These are phyloP conservation scores for Telenomus remus DNA, from an alignment of 1,140 invertebrate species.

Conservation along the genomic window DNA sequence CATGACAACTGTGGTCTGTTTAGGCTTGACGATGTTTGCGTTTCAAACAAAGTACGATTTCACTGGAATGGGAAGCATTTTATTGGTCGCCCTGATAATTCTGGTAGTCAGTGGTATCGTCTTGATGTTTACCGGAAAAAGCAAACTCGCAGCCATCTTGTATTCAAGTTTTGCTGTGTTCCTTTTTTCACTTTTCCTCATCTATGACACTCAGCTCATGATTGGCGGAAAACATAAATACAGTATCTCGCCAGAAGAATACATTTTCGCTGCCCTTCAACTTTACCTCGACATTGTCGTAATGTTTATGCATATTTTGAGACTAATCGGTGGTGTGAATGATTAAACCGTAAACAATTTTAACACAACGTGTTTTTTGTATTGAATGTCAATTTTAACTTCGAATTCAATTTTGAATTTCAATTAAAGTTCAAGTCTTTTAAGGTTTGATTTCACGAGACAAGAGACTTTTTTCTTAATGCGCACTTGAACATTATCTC, in stretches of 20 bases:
- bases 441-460: no score
- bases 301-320: conserved; percentile 91
- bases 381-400: no score
- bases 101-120: conserved; percentile 87
- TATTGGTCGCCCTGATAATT: conserved; percentile 86
- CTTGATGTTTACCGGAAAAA: conserved; percentile 81
- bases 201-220: conserved; percentile 97
- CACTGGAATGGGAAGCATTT: conserved; percentile 85
- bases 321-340: conserved; percentile 81
- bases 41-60: conserved; percentile 97
- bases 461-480: conserved; percentile 32
- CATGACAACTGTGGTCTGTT: conserved; percentile 86
- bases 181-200: conserved; percentile 88
- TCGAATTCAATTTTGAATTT: no score
- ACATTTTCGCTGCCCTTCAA: conserved; percentile 94
- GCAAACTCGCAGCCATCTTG: conserved; percentile 80
- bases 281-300: conserved; percentile 94
- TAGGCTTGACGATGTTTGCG: conserved; percentile 92
- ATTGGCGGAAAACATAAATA: conserved; percentile 94
- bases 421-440: no score
- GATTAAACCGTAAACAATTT: no score
- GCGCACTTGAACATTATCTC: conserved; percentile 34
- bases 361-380: no score
- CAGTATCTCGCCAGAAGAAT: conserved; percentile 95
- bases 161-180: conserved; percentile 89